Conservation (phyloP, 2,113 vertebrate species). For the Blennius ocellaris region DNA sequence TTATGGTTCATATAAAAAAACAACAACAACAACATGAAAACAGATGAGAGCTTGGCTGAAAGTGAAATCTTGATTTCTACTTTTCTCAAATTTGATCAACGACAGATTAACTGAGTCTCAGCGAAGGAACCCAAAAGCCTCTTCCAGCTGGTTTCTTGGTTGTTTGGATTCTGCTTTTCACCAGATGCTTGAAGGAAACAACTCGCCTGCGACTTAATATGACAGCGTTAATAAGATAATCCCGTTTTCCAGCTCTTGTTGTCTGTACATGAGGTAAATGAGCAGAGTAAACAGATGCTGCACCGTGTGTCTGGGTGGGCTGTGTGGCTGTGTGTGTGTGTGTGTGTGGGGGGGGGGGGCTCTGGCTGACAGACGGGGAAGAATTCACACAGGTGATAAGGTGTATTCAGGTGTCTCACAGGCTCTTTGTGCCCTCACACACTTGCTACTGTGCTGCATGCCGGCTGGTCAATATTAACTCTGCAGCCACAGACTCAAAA, state of each 20-base stretch:
- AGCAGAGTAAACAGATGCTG: neutral
- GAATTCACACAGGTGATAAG: constrained; percentile 82
- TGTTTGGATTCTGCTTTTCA: too few species aligned
- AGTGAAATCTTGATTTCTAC: too few species aligned
- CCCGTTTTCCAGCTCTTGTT: constrained; percentile 6
- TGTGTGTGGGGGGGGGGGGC: too few species aligned
- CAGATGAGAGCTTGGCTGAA: too few species aligned
- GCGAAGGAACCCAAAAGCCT: too few species aligned
- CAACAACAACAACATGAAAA: too few species aligned
- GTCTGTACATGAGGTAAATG: neutral
- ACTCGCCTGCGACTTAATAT: too few species aligned
- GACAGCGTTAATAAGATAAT: neutral
- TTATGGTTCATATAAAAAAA: too few species aligned
- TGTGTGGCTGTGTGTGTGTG: constrained; percentile 29
- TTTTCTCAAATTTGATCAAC: too few species aligned
- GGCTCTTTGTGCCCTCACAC: constrained; percentile 64
- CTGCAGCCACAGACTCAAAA: constrained; percentile 68
- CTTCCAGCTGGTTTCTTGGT: too few species aligned
- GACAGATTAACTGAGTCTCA: too few species aligned
- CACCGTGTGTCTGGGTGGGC: neutral
- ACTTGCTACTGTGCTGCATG: constrained; percentile 74
- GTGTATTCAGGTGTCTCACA: constrained; percentile 75
- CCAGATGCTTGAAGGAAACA: too few species aligned
- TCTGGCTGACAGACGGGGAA: constrained; percentile 68
- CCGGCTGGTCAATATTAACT: constrained; percentile 83